Conservation (phyloP, 92 coral and sea anemone species). For the Umimayanthus chanpuru region DNA sequence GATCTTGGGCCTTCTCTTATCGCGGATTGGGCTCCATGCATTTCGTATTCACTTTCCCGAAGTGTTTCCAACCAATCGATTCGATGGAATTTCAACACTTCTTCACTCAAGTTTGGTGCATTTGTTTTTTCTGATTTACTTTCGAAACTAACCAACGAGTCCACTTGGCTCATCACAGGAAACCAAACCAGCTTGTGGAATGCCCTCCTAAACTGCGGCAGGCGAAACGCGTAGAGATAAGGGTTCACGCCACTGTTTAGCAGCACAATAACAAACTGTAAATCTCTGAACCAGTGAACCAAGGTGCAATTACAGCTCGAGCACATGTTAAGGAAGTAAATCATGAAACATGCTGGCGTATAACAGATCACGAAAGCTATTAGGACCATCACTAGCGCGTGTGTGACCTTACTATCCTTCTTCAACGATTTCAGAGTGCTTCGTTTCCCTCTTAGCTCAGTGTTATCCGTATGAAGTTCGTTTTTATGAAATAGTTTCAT, state of each 20-base stretch:
- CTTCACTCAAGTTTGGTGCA: background rate
- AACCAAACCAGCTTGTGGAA: conserved; percentile 33
- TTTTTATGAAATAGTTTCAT: conserved; percentile 29
- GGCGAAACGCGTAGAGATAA: conserved; percentile 58
- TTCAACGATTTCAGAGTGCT: background rate
- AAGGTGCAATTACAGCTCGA: conserved; percentile 45
- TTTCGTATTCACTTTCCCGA: background rate
- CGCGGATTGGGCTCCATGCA: background rate
- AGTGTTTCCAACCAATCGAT: conserved; percentile 10
- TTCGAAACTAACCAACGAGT: background rate
- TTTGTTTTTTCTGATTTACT: background rate
- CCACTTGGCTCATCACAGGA: background rate
- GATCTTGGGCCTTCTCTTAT: background rate
- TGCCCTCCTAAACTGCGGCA: conserved; percentile 58
- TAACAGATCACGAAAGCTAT: conserved; percentile 52
- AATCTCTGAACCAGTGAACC: conserved; percentile 59
- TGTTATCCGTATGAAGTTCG: background rate
- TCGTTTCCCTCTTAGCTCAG: conserved; percentile 7
- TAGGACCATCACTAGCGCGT: conserved; percentile 35
- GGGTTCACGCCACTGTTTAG: conserved; percentile 60
- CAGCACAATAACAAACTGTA: conserved; percentile 49
- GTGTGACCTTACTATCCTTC: conserved; percentile 6
- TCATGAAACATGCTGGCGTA: conserved; percentile 57
- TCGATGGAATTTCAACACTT: background rate
- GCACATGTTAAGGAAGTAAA: conserved; percentile 57